phyloP scores from a whole-genome alignment of 2,113 vertebrate genomes.

The chimpanzee (Pan troglodytes) region NHGRI_mPanTro3-v2.1_pri NC_072421.2:122574501-122575000 shows the following conservation, averaged over 20 bases:
- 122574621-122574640: background rate
- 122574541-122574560: background rate
- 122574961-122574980: background rate
- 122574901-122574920: background rate
- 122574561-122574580: background rate
- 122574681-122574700: background rate
- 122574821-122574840: background rate
- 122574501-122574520: background rate
- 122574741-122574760: background rate
- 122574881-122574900: background rate
- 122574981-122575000: background rate
- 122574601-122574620: background rate
- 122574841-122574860: background rate
- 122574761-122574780: background rate
- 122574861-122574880: background rate
- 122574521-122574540: slow-evolving; percentile 3
- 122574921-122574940: background rate
- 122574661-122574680: background rate
- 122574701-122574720: slow-evolving; percentile 1
- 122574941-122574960: background rate
- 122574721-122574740: background rate
- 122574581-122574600: slow-evolving; percentile 29
- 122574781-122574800: background rate
- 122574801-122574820: background rate
- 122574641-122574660: slow-evolving; percentile 1